Base-by-base conservation (phyloP, 2,113 vertebrate genomes). In the Hydropotes inermis region DNA sequence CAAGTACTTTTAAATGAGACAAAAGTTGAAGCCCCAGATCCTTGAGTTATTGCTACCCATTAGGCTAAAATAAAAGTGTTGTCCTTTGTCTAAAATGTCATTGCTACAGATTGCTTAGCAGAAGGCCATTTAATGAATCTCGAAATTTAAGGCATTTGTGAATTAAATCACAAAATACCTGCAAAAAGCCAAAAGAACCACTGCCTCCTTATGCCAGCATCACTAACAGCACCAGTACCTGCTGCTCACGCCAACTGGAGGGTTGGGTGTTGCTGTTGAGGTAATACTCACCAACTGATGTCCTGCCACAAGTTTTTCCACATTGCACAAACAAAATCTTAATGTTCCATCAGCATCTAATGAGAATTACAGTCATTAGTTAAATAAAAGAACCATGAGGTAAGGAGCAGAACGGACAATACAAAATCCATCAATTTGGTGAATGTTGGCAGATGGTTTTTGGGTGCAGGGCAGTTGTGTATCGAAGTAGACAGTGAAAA, bases 311-410 rank as follows among this genome's bases (percentile, higher is more conserved):
- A 61, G 89, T 36, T 90, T 64, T 55, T 27, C 86, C 82, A 91
- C 21, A n/a, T 85, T 79, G 45, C 83, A 91, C 76, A 95, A 93
- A 96, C 58, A 97, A 96, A 96, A 87, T 93, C 60, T 82, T 95
- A 91, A 92, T 87, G 61, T 93, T 89, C 45, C 83, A 76, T 87
- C 70, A 96, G 52, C 27, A 87, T 64, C 96, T 90, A 94, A 93
- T 96, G 79, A 97, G 61, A 95, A 96, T 91, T 95, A 47, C 28
- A 82, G 84, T 76, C 92, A 92, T 96, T 95, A 91, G 76, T 95
- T 96, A 96, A 96, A 89, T 95, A 89, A 90, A 96, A 93, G 61
- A 94, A 92, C 21, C 79, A 55, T 96, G 95, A 97, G 89, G 52
- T 95, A 94, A 92, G 52, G n/a, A 85, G 61, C 52, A 83, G 45